Conservation (phyloP, 2,888 invertebrate species). For the Drosophila neotestacea region DNA sequence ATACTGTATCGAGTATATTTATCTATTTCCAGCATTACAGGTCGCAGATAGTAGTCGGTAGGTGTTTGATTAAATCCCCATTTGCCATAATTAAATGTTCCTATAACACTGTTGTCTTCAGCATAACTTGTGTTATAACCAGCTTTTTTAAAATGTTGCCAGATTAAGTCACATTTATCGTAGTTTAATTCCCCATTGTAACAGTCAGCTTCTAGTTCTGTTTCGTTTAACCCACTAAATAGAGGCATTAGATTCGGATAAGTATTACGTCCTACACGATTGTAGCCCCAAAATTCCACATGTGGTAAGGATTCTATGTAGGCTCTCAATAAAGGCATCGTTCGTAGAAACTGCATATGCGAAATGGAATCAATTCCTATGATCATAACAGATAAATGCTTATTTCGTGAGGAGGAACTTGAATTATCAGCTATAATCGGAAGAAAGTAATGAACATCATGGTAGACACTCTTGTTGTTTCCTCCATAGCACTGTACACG, state of each 20-base stretch:
- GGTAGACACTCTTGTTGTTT: neutral
- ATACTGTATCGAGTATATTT: constrained; percentile 78
- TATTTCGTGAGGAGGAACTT: neutral
- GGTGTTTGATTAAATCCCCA: constrained; percentile 90
- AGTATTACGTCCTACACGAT: constrained; percentile 12
- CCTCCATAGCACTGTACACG: constrained; percentile 1
- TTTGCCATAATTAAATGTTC: constrained; percentile 91
- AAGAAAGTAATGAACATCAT: constrained; percentile 24
- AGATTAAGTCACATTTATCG: constrained; percentile 9
- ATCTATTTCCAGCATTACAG: constrained; percentile 90
- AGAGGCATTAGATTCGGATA: constrained; percentile 22
- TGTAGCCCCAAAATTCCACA: constrained; percentile 29
- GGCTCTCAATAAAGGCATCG: constrained; percentile 3
- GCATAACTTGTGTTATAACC: constrained; percentile 81
- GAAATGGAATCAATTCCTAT: constrained; percentile 23
- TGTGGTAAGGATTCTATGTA: constrained; percentile 6
- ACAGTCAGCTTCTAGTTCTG: neutral
- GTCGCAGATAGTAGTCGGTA: constrained; percentile 92
- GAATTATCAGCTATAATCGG: neutral
- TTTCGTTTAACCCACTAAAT: constrained; percentile 7
- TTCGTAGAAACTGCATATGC: constrained; percentile 16
- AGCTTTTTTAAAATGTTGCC: constrained; percentile 7
- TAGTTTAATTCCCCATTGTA: neutral
- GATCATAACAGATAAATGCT: constrained; percentile 17
- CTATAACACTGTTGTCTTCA: constrained; percentile 92